Evolutionary conservation across 2,797 vertebrate species (phyloP).

Genomic region (Gallirallus australis): DNA sequence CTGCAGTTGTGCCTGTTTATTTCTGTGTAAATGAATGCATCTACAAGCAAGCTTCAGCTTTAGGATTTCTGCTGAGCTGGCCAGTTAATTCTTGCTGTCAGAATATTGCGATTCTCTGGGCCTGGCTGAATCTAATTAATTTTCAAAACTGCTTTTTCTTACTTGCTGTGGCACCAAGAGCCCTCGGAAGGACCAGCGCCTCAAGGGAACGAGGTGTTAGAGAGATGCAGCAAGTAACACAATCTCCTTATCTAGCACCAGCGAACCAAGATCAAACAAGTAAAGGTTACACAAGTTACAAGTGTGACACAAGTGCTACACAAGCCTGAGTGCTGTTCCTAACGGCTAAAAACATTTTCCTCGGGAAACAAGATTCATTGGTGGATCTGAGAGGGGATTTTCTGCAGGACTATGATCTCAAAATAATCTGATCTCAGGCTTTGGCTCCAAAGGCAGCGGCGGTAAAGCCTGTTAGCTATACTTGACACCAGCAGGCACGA

Average conservation of each 20-base stretch:
- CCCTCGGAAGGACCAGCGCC: background rate
- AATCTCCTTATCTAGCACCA: background rate
- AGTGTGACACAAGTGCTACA: background rate
- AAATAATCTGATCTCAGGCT: background rate
- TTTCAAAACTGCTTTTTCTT: background rate
- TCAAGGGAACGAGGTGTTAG: background rate
- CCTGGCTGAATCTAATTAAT: background rate
- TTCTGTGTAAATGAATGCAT: constrained; percentile 12
- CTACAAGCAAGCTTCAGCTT: background rate
- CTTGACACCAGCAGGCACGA: background rate
- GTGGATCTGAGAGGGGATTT: background rate
- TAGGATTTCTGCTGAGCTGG: background rate
- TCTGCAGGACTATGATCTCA: background rate
- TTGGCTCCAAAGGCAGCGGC: background rate
- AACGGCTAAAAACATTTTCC: fast-evolving
- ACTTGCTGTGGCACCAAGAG: background rate
- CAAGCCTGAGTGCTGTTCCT: background rate
- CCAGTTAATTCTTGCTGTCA: background rate
- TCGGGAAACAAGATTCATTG: background rate
- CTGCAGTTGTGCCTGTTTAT: background rate
- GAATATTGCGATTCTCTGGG: background rate
- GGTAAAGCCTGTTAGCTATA: background rate
- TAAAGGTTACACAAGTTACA: too few species aligned
- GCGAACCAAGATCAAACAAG: background rate
- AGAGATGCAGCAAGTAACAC: background rate